These are phyloP conservation scores for Cherax quadricarinatus DNA, from an alignment of 1,140 invertebrate genomes.

Conservation along the genomic window DNA sequence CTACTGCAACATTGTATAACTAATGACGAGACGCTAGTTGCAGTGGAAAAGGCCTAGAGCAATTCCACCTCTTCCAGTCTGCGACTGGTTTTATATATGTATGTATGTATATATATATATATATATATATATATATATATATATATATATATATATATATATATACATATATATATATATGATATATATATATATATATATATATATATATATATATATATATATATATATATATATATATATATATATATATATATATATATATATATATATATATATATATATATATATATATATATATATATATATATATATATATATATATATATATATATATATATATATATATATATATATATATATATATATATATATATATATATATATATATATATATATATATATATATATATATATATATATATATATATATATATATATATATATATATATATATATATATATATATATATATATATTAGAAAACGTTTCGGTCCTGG, in stretches of 20 bases:
- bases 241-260: constrained; percentile 2
- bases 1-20: too few relatives aligned
- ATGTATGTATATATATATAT: background rate
- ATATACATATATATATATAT: too few relatives aligned
- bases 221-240: constrained; percentile 15
- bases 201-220: constrained; percentile 20
- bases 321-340: background rate
- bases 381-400: background rate
- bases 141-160: constrained; percentile 23
- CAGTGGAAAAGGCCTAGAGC: too few relatives aligned
- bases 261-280: constrained; percentile 19
- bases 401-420: constrained; percentile 16
- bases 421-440: constrained; percentile 24
- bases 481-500: too few relatives aligned
- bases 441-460: constrained; percentile 35
- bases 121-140: constrained; percentile 28
- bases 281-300: background rate
- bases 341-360: constrained; percentile 14
- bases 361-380: constrained; percentile 3
- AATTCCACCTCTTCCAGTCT: too few relatives aligned
- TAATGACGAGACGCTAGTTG: too few relatives aligned
- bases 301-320: background rate
- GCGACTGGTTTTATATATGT: too few relatives aligned
- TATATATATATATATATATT: constrained; percentile 31
- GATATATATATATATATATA: too few relatives aligned